Evolutionary conservation across 2,888 invertebrate species (phyloP), one percentile per base, ranked within the genome.

Genomic region (Melanostoma mellinum): DNA sequence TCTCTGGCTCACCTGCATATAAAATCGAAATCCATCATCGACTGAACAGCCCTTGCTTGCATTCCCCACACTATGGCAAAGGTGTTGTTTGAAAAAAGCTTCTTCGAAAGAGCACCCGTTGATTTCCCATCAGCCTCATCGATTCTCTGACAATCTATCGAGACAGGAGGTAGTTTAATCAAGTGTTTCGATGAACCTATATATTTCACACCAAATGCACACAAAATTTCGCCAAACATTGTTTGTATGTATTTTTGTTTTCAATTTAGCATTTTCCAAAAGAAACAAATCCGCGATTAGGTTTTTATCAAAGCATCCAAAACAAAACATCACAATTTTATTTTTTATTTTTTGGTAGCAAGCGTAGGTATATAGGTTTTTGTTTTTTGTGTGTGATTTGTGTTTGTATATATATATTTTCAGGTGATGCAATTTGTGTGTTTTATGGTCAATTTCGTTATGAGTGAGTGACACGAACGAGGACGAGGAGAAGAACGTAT

Each of bases 51-150:
- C 79, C 98, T 93, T 55, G 96, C 96, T 92, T 99, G 99, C 98
- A 99, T 99, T 84, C 99, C 99, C 99, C 99, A 99, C 30, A 99
- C 96, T 88, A 99, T 98, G 6, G 98, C 95, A 90, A 96, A 97
- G 8, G 98, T 99, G 79, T 94, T 93, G 86, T 94, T 94, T n/a
- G 93, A 94, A 92, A 98, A 98, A 84, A 98, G 93, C 33, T 95
- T 93, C 85, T 92, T 89, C 0, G 90, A 85, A 69, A 86, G 87
- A 69, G 87, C 86, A 65, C 87, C 87, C 86, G 78, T 87, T 32
- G 48, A 30, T 10, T 42, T 42, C 35, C 76, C 90, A 68, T 90
- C 87, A 42, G 88, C 86, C 68, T 82, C 87, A 71, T 87, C 87
- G 73, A 86, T 73, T 86, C 78, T 86, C 76, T 86, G 87, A 87